Evolutionary conservation across 30 jellyfish, hydroid and myxozoan genomes (phyloP).

Genomic region (Cassiopea xamachana): DNA sequence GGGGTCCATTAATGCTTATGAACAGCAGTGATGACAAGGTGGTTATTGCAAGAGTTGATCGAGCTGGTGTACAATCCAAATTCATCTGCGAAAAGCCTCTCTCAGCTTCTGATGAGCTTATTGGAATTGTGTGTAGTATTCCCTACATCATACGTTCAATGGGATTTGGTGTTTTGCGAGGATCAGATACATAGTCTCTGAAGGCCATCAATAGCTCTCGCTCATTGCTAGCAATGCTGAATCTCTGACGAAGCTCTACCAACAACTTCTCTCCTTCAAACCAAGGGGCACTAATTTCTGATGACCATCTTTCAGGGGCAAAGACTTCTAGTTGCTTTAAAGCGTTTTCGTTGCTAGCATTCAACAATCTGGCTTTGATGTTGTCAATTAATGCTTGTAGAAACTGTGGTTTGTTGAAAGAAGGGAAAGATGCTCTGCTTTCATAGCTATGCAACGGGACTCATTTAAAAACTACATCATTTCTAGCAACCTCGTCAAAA

Average conservation of each 20-base stretch:
- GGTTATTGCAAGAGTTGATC: not conserved
- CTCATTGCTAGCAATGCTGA: slow-evolving; percentile 25
- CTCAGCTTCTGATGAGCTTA: slow-evolving; percentile 62
- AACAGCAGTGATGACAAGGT: slow-evolving; percentile 22
- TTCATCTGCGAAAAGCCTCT: slow-evolving; percentile 73
- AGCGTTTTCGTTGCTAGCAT: slow-evolving; percentile 15
- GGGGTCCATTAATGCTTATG: slow-evolving; percentile 49
- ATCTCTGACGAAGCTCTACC: slow-evolving; percentile 35
- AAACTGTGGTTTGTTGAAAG: slow-evolving; percentile 48
- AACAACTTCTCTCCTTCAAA: slow-evolving; percentile 37
- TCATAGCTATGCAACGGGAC: slow-evolving; percentile 26
- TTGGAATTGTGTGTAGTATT: slow-evolving; percentile 28
- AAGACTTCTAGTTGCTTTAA: slow-evolving; percentile 14
- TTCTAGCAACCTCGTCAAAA: slow-evolving; percentile 14
- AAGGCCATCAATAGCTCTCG: slow-evolving; percentile 23
- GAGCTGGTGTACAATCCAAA: slow-evolving; percentile 36
- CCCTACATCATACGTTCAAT: slow-evolving; percentile 14
- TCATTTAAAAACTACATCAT: slow-evolving; percentile 11
- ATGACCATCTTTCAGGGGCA: slow-evolving; percentile 60
- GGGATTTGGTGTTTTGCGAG: slow-evolving; percentile 26
- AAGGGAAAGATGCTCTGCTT: slow-evolving; percentile 24
- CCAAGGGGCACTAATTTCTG: slow-evolving; percentile 42
- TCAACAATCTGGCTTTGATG: slow-evolving; percentile 52
- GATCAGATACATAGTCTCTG: slow-evolving; percentile 45
- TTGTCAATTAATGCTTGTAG: slow-evolving; percentile 57